A percentile compares a stretch with the other conserved stretches of the same genome.
Conservation (phyloP, 2,797 vertebrate genomes). For the Phaenicophaeus curvirostris region DNA sequence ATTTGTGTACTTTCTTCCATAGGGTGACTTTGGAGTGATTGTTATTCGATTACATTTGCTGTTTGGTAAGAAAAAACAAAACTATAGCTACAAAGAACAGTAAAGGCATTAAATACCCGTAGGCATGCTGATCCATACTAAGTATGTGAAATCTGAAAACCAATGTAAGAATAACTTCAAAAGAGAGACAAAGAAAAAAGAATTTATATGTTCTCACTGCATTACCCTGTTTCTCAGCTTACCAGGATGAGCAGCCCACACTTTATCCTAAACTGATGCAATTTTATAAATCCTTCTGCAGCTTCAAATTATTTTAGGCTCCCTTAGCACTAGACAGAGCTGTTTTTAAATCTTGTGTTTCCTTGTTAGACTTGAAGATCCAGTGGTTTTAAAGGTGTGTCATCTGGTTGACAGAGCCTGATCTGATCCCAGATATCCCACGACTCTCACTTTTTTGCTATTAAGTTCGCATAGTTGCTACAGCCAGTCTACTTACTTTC, state of each 20-base stretch:
- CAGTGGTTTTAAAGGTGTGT: background rate
- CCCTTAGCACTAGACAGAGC: background rate
- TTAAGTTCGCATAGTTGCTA: constrained; percentile 39
- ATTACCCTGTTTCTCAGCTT: background rate
- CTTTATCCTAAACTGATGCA: background rate
- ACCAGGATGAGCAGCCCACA: background rate
- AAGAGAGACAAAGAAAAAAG: background rate
- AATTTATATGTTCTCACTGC: background rate
- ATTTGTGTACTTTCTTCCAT: background rate
- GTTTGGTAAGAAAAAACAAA: background rate
- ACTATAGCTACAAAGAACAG: background rate
- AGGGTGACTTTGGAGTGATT: constrained; percentile 7
- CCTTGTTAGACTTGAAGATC: background rate
- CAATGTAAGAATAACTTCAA: background rate
- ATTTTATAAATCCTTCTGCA: background rate
- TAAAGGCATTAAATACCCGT: background rate
- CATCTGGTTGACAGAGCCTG: constrained; percentile 23
- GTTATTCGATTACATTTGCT: constrained; percentile 10
- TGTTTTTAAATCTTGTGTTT: background rate
- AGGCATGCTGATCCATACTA: background rate
- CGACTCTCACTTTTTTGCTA: constrained; percentile 32
- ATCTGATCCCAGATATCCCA: constrained; percentile 43
- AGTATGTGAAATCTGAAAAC: background rate
- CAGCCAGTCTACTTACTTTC: background rate
- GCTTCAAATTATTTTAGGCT: background rate